A percentile compares a stretch with the other conserved stretches of the same genome.
Evolutionary conservation across 2,888 invertebrate genomes (phyloP).

Genomic region (Rhogogaster chlorosoma): DNA sequence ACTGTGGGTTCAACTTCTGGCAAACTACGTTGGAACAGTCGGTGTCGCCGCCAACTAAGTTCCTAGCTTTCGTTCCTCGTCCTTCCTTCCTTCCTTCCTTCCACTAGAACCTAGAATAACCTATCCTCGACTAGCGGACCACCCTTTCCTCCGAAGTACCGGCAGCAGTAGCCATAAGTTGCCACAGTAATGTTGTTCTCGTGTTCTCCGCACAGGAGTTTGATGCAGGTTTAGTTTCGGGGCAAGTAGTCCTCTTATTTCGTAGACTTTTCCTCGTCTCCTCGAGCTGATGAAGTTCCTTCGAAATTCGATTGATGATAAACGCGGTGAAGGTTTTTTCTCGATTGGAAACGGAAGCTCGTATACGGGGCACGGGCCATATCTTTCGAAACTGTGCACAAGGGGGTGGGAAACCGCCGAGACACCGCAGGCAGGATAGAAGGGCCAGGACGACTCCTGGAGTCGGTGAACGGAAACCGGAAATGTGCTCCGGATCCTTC

Average conservation of each 20-base stretch:
- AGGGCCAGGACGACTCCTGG: constrained; percentile 47
- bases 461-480: constrained; percentile 76
- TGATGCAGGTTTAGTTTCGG: constrained; percentile 4
- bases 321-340: constrained; percentile 9
- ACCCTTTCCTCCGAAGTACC: constrained; percentile 51
- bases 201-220: constrained; percentile 64
- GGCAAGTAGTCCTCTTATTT: not conserved
- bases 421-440: constrained; percentile 30
- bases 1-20: constrained; percentile 57
- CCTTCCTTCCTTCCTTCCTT: constrained; percentile 60
- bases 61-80: constrained; percentile 58
- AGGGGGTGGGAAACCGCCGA: constrained; percentile 18
- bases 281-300: not conserved
- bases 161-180: constrained; percentile 74
- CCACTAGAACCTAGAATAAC: constrained; percentile 53
- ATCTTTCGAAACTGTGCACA: constrained; percentile 35
- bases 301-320: not conserved
- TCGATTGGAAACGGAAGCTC: constrained; percentile 47
- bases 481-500: constrained; percentile 79
- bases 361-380: constrained; percentile 39
- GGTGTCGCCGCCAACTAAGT: constrained; percentile 74
- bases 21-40: constrained; percentile 70
- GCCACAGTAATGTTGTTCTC: constrained; percentile 75
- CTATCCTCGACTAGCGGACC: constrained; percentile 56
- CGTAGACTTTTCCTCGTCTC: not conserved